Percentiles rank a stretch among this genome's conserved stretches.
Conservation (phyloP, 1,140 invertebrate genomes). For the Leptinotarsa lineolata region DNA sequence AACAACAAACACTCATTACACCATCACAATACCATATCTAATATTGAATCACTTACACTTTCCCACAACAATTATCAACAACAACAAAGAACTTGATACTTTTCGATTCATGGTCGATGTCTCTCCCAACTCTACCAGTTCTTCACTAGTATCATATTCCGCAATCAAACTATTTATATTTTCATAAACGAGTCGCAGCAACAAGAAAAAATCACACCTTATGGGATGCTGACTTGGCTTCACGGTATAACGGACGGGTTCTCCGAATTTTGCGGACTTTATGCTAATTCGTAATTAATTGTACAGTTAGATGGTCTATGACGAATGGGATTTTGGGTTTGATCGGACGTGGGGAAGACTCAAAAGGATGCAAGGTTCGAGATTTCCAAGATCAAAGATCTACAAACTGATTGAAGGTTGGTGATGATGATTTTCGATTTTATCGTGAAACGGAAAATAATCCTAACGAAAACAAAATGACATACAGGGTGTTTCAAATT, state of each 20-base stretch:
- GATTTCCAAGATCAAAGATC: background rate
- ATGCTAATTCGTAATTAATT: background rate
- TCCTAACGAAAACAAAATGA: too few species aligned
- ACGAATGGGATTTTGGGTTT: background rate
- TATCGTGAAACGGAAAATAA: too few species aligned
- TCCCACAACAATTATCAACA: background rate
- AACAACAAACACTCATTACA: background rate
- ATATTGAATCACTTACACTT: background rate
- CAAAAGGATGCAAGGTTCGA: background rate
- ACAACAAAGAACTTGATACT: background rate
- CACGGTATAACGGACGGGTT: background rate
- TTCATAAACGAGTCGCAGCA: background rate
- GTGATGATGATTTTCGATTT: too few species aligned
- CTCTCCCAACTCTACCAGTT: background rate
- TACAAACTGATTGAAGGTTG: too few species aligned
- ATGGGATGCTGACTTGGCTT: background rate
- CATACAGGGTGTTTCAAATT: too few species aligned
- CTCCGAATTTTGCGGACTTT: background rate
- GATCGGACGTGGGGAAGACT: background rate
- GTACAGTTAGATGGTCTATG: background rate
- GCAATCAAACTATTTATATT: constrained; percentile 8
- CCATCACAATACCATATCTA: constrained; percentile 1
- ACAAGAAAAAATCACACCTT: background rate
- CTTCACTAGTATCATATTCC: background rate
- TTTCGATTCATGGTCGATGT: constrained; percentile 1